A percentile compares a stretch with the other conserved stretches of the same genome.
Evolutionary conservation across 2,113 vertebrate genomes (phyloP).

Genomic region (Corydoras sp.): DNA sequence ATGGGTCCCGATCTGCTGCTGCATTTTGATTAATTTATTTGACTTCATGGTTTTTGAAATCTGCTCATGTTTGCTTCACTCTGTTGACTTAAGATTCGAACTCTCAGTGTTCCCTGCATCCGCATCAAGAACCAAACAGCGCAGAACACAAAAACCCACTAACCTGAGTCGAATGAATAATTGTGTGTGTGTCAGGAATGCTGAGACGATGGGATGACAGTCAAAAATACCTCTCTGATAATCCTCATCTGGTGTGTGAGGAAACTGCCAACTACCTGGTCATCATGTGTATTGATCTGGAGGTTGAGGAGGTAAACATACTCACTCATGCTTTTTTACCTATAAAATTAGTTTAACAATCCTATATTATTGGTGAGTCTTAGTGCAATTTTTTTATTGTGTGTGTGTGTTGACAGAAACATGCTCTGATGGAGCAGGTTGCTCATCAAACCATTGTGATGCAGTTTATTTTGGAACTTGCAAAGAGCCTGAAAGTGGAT

Average conservation of each 20-base stretch:
- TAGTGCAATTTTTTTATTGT: not conserved
- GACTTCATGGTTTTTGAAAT: too few species aligned
- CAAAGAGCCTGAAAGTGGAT: conserved; percentile 88
- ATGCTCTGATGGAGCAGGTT: conserved; percentile 87
- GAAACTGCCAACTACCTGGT: conserved; percentile 92
- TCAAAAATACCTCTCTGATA: conserved; percentile 87
- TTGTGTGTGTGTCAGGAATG: conserved; percentile 71
- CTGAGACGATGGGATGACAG: conserved; percentile 90
- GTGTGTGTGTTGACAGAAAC: conserved; percentile 67
- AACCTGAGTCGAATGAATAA: too few species aligned
- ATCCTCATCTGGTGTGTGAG: conserved; percentile 83
- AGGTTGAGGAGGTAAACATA: conserved; percentile 77
- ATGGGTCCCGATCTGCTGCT: too few species aligned
- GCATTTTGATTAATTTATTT: too few species aligned
- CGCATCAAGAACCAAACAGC: too few species aligned
- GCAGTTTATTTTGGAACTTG: conserved; percentile 91
- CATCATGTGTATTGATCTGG: conserved; percentile 93
- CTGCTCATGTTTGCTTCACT: too few species aligned
- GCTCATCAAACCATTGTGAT: conserved; percentile 95
- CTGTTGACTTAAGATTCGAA: too few species aligned
- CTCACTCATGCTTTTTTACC: not conserved
- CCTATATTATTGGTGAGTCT: not conserved
- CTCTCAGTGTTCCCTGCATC: too few species aligned
- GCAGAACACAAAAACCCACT: too few species aligned
- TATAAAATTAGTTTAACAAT: not conserved